These are phyloP conservation scores for Dendrolimus houi DNA, from an alignment of 2,888 invertebrate genomes.

Conservation along the genomic window DNA sequence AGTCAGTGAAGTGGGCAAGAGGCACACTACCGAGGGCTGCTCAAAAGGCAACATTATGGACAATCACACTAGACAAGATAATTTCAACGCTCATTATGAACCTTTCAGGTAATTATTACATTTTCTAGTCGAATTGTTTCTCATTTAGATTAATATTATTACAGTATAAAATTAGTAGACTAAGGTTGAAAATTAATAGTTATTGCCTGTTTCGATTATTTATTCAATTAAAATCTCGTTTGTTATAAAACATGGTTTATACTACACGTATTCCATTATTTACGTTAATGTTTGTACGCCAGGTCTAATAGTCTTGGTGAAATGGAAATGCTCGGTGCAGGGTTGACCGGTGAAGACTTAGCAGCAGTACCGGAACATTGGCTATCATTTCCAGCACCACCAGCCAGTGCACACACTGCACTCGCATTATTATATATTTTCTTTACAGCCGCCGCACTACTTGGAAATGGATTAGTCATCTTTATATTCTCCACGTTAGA, in stretches of 20 bases:
- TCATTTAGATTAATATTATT: too few relatives aligned
- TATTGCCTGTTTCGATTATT: too few relatives aligned
- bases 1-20: constrained; percentile 59
- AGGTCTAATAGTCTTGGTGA: constrained; percentile 38
- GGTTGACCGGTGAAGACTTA: constrained; percentile 85
- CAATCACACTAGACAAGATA: constrained; percentile 46
- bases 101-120: constrained; percentile 46
- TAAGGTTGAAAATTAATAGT: too few relatives aligned
- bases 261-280: not conserved
- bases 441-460: constrained; percentile 82
- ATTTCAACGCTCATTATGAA: constrained; percentile 56
- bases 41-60: constrained; percentile 48
- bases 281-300: constrained; percentile 1
- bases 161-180: too few relatives aligned
- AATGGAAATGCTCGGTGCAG: constrained; percentile 81
- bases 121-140: too few relatives aligned
- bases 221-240: too few relatives aligned
- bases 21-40: constrained; percentile 68
- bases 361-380: constrained; percentile 88
- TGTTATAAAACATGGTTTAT: too few relatives aligned
- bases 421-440: constrained; percentile 85
- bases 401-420: constrained; percentile 87
- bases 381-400: constrained; percentile 87
- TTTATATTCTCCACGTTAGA: constrained; percentile 88
- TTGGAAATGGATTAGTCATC: constrained; percentile 91